Conservation (phyloP, 2,888 invertebrate genomes). For the Dendrolimus houi region DNA sequence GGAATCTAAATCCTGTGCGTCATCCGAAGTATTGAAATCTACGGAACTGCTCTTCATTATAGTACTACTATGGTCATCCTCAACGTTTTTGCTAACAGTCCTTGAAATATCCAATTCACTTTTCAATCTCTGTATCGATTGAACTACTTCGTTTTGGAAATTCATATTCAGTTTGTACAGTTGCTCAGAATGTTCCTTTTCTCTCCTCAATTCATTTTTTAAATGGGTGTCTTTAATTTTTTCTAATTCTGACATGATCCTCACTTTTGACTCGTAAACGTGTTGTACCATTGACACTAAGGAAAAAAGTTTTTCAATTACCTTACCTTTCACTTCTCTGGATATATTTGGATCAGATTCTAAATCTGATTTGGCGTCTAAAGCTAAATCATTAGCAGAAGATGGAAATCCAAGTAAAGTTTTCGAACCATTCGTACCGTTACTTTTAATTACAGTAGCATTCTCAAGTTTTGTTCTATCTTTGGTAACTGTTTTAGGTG, state of each 20-base stretch:
- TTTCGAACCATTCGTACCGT: conserved; percentile 41
- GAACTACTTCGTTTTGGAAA: conserved; percentile 64
- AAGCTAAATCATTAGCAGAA: conserved; percentile 63
- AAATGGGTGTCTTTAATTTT: conserved; percentile 62
- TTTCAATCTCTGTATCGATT: conserved; percentile 58
- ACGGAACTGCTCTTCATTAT: conserved; percentile 38
- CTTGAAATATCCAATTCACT: conserved; percentile 60
- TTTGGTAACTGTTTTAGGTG: conserved; percentile 40
- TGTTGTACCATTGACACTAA: conserved; percentile 68
- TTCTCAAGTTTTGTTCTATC: conserved; percentile 37
- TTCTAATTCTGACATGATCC: conserved; percentile 61
- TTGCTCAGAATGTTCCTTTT: conserved; percentile 64
- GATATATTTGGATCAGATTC: conserved; percentile 64
- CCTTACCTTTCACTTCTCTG: conserved; percentile 58
- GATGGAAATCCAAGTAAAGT: conserved; percentile 61
- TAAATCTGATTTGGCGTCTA: conserved; percentile 64
- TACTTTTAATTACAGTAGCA: conserved; percentile 22
- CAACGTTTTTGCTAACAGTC: conserved; percentile 33
- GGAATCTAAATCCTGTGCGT: conserved; percentile 14
- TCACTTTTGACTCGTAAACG: conserved; percentile 62
- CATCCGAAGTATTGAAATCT: conserved; percentile 41
- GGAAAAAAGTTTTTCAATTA: conserved; percentile 58
- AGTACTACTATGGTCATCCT: conserved; percentile 23
- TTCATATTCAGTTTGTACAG: conserved; percentile 65
- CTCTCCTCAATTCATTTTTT: conserved; percentile 56